Conservation (phyloP, 2,113 vertebrate species). For the Reinhardtius hippoglossoides region DNA sequence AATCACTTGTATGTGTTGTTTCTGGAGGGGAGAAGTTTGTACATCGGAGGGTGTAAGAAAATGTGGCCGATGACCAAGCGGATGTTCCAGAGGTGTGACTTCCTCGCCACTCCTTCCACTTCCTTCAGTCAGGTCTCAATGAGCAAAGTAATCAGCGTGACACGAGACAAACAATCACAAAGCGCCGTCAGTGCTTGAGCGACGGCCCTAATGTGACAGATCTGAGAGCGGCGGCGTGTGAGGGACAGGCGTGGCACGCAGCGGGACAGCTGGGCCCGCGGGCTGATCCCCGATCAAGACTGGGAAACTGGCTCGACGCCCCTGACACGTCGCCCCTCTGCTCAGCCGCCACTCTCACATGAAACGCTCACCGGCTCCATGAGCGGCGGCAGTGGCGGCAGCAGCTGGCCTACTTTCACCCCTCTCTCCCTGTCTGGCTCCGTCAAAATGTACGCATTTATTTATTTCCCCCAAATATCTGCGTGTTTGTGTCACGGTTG, state of each 20-base stretch:
- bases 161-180: conserved; percentile 51
- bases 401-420: conserved; percentile 70
- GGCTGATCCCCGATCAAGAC: conserved; percentile 65
- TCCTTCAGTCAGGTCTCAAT: conserved; percentile 26
- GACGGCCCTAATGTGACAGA: conserved; percentile 70
- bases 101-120: conserved; percentile 21
- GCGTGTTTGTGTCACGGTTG: not conserved
- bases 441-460: conserved; percentile 19
- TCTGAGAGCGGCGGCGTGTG: conserved; percentile 66
- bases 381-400: conserved; percentile 27
- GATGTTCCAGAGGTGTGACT: conserved; percentile 18
- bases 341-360: conserved; percentile 51
- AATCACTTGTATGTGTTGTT: conserved; percentile 8
- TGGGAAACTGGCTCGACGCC: conserved; percentile 52
- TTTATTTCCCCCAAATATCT: conserved; percentile 25
- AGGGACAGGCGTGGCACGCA: conserved; percentile 72
- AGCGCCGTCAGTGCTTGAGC: conserved; percentile 61
- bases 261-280: conserved; percentile 56
- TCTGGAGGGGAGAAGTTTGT: conserved; percentile 4
- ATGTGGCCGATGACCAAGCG: conserved; percentile 21
- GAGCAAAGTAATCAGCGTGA: conserved; percentile 41
- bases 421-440: conserved; percentile 28
- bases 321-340: conserved; percentile 54
- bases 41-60: conserved; percentile 2
- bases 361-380: conserved; percentile 53